phyloP scores from a whole-genome alignment of 2,797 vertebrate species.

The Clarias laeviceps region DNA sequence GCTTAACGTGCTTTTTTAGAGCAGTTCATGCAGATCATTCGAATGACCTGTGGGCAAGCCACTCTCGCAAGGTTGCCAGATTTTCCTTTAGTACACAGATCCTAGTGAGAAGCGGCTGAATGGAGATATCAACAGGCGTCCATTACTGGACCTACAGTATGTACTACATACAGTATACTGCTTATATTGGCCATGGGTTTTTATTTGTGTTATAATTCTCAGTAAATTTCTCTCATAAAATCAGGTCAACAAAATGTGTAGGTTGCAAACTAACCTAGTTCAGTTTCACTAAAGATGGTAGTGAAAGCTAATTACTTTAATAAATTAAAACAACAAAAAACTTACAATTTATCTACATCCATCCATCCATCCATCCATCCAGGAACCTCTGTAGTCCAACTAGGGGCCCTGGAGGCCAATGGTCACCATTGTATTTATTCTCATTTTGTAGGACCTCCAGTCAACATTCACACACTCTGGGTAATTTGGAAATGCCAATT shows the following conservation, averaged over 20 bases:
- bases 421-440: neutral
- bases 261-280: neutral
- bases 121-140: neutral
- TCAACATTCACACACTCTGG: too few relatives aligned
- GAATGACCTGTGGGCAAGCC: slow-evolving; percentile 3
- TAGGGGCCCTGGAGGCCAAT: too few relatives aligned
- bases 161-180: neutral
- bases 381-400: too few relatives aligned
- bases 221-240: neutral
- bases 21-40: neutral
- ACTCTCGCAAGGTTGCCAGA: neutral
- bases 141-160: neutral
- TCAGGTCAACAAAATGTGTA: neutral
- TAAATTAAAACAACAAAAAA: neutral
- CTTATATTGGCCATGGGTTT: neutral
- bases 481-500: too few relatives aligned
- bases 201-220: neutral
- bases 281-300: neutral
- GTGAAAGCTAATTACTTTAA: neutral
- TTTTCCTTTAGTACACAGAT: neutral
- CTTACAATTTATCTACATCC: too few relatives aligned
- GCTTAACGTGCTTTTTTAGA: slow-evolving; percentile 20
- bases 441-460: too few relatives aligned
- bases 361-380: too few relatives aligned
- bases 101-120: neutral